These are phyloP conservation scores for Pilophorus perplexus DNA, from an alignment of 2,888 invertebrate genomes.

Conservation along the genomic window DNA sequence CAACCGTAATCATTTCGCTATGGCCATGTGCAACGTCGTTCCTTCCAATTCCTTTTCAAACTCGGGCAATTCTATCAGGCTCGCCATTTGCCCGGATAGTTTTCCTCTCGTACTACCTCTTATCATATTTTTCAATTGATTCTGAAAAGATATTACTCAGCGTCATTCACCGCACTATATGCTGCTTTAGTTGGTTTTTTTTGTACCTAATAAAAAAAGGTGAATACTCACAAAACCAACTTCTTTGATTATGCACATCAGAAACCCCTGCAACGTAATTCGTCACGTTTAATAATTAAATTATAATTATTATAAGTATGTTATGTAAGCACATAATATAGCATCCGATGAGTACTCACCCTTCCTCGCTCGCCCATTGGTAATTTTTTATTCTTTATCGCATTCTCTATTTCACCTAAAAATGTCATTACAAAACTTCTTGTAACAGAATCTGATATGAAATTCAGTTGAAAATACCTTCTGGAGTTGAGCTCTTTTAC, in stretches of 20 bases:
- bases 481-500: no score
- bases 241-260: conserved; percentile 30
- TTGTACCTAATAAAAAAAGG: neutral
- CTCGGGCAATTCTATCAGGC: conserved; percentile 11
- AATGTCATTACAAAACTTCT: no score
- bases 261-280: conserved; percentile 14
- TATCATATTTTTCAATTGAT: conserved; percentile 29
- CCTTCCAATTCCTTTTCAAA: conserved; percentile 24
- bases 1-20: no score
- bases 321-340: neutral
- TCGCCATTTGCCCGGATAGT: neutral
- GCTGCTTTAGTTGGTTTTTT: neutral
- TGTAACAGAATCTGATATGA: no score
- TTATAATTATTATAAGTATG: neutral
- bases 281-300: no score
- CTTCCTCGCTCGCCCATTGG: conserved; percentile 16
- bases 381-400: conserved; percentile 19
- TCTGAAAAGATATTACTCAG: conserved; percentile 4
- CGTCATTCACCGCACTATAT: no score
- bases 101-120: neutral
- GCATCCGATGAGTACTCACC: neutral
- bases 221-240: conserved; percentile 25
- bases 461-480: no score
- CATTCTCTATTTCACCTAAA: conserved; percentile 25
- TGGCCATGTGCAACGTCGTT: neutral